Evolutionary conservation across 2,113 vertebrate species (phyloP).

Genomic region (Anseranas semipalmata): DNA sequence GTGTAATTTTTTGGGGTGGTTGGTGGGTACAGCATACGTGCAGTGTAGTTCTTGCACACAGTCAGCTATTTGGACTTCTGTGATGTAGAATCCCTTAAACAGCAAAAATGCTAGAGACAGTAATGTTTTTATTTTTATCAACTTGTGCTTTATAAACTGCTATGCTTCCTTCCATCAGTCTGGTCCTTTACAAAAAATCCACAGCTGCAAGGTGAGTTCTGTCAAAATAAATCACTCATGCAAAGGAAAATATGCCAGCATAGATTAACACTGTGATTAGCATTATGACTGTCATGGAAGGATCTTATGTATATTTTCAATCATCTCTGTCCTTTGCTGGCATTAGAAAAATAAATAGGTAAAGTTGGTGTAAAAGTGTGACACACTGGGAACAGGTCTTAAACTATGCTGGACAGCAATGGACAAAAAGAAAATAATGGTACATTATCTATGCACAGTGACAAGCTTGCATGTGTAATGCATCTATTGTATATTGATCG

Average conservation of each 20-base stretch:
- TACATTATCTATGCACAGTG: background rate
- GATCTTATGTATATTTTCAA: background rate
- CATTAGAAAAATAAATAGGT: background rate
- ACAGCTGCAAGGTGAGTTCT: background rate
- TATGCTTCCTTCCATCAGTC: background rate
- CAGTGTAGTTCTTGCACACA: background rate
- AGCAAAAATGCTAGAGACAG: background rate
- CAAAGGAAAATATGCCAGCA: background rate
- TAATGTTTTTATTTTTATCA: rapidly evolving
- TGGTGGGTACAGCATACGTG: rapidly evolving
- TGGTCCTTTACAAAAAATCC: background rate
- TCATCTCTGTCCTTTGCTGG: background rate
- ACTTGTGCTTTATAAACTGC: background rate
- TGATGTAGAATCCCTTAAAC: background rate
- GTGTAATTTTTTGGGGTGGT: background rate
- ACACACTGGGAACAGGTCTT: background rate
- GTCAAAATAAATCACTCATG: background rate
- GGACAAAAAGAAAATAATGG: background rate
- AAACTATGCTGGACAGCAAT: background rate
- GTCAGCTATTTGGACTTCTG: background rate
- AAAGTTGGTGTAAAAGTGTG: background rate
- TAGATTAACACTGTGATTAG: background rate
- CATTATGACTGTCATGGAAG: background rate
- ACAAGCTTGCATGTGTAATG: background rate
- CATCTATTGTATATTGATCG: rapidly evolving